These are phyloP conservation scores for Semotilus atromaculatus DNA, from an alignment of 2,797 vertebrate species.

Conservation along the genomic window DNA sequence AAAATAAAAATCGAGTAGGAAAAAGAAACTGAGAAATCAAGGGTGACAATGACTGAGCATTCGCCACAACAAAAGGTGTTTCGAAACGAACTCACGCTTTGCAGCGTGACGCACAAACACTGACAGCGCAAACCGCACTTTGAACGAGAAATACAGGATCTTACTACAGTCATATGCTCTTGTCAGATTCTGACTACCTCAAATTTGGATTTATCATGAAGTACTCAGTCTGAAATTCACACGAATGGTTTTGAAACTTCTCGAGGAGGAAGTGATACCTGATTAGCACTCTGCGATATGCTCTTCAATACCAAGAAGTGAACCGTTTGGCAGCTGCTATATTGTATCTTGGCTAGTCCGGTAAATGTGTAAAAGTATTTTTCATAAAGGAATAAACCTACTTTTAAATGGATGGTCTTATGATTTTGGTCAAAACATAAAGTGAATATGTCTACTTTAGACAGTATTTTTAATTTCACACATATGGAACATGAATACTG, in stretches of 20 bases:
- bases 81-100: conserved; percentile 62
- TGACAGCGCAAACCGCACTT: conserved; percentile 69
- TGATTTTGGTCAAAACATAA: neutral
- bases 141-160: conserved; percentile 34
- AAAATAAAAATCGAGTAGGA: conserved; percentile 36
- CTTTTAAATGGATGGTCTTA: neutral
- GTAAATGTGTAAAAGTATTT: neutral
- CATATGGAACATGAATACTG: neutral
- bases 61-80: conserved; percentile 63
- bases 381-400: neutral
- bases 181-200: conserved; percentile 36
- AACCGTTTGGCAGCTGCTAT: neutral
- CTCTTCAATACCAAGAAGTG: conserved; percentile 9
- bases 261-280: conserved; percentile 22
- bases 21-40: conserved; percentile 51
- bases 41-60: conserved; percentile 44
- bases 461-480: neutral
- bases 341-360: neutral
- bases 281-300: neutral
- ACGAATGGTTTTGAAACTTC: conserved; percentile 16
- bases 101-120: conserved; percentile 64
- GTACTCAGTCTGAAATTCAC: neutral
- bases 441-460: neutral
- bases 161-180: neutral
- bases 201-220: conserved; percentile 36